Evolutionary conservation across 2,888 invertebrate genomes (phyloP).

Genomic region (Chrysomela aeneicollis): DNA sequence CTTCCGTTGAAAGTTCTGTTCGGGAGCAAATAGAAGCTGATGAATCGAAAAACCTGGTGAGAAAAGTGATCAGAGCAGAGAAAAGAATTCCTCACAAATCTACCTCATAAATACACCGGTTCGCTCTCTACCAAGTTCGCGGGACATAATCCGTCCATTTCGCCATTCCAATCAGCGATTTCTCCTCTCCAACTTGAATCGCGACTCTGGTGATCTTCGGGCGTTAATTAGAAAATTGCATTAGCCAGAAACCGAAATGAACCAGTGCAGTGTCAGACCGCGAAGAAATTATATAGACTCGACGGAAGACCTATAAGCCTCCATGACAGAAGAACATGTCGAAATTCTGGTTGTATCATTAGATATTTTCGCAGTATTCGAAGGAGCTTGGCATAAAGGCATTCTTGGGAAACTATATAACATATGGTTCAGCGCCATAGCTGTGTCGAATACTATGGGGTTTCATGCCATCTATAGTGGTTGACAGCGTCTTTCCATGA

Average conservation of each 20-base stretch:
- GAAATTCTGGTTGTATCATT: too few relatives aligned
- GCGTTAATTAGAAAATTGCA: conserved; percentile 40
- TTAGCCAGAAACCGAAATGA: conserved; percentile 31
- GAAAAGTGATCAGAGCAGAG: not conserved
- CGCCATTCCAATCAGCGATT: conserved; percentile 13
- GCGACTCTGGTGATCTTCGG: conserved; percentile 28
- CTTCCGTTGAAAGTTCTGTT: not conserved
- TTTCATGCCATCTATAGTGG: too few relatives aligned
- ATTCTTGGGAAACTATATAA: too few relatives aligned
- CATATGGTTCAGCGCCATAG: too few relatives aligned
- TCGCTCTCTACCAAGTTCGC: not conserved
- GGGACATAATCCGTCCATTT: conserved; percentile 21
- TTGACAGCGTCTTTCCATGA: too few relatives aligned
- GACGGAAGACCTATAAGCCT: too few relatives aligned
- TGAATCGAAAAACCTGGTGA: not conserved
- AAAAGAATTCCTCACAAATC: not conserved
- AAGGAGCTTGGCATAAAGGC: too few relatives aligned
- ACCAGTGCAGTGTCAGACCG: conserved; percentile 2
- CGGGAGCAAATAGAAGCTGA: not conserved
- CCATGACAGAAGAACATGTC: too few relatives aligned
- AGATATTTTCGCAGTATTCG: too few relatives aligned
- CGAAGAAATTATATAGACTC: conserved; percentile 8
- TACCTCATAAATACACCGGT: not conserved
- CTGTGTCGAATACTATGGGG: too few relatives aligned
- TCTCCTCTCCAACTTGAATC: conserved; percentile 20